These are phyloP conservation scores for Isoperla grammatica DNA, from an alignment of 2,888 invertebrate genomes.

Conservation along the genomic window DNA sequence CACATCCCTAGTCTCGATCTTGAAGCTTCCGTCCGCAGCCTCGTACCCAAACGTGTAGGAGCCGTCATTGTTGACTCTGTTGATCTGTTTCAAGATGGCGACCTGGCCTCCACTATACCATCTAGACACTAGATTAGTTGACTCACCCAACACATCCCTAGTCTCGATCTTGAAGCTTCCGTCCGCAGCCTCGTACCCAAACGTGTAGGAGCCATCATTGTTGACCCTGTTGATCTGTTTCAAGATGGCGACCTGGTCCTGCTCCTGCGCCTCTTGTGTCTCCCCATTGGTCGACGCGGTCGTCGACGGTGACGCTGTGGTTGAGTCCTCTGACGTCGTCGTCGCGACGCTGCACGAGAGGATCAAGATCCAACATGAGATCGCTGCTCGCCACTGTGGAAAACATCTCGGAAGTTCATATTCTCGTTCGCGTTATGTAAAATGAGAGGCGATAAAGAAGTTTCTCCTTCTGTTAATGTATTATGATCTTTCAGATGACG, in stretches of 20 bases:
- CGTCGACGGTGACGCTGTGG: background rate
- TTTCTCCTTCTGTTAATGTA: too few species aligned
- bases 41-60: slow-evolving; percentile 82
- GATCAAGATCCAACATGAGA: background rate
- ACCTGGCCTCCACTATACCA: too few species aligned
- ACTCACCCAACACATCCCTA: slow-evolving; percentile 53
- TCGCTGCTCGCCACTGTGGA: slow-evolving; percentile 1
- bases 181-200: slow-evolving; percentile 79
- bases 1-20: slow-evolving; percentile 76
- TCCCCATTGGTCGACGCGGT: slow-evolving; percentile 10
- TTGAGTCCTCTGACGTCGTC: background rate
- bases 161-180: slow-evolving; percentile 83
- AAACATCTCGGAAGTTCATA: too few species aligned
- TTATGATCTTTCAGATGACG: too few species aligned
- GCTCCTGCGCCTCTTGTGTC: slow-evolving; percentile 55
- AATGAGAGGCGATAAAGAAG: too few species aligned
- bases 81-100: slow-evolving; percentile 75
- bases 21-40: slow-evolving; percentile 79
- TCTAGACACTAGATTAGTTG: too few species aligned
- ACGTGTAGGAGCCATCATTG: slow-evolving; percentile 78
- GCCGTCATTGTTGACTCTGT: slow-evolving; percentile 74
- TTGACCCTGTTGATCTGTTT: slow-evolving; percentile 76
- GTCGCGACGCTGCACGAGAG: background rate
- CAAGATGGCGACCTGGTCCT: slow-evolving; percentile 67
- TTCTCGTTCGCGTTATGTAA: too few species aligned